phyloP scores from a whole-genome alignment of 2,888 invertebrate species.

The Graphium colonna region DNA sequence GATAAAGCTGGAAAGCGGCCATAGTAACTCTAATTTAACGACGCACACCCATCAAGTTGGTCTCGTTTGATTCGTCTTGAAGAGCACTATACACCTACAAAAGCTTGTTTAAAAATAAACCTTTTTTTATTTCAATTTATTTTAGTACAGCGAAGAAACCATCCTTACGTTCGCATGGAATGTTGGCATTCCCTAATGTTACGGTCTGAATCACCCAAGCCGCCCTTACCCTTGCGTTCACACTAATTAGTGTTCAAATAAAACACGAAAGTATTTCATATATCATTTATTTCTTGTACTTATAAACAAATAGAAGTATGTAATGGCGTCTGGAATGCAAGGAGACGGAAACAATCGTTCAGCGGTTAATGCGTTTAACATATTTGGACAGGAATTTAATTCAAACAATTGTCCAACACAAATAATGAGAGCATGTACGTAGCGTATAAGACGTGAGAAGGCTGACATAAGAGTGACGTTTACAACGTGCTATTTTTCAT shows the following conservation, averaged over 20 bases:
- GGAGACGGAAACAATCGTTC: constrained; percentile 62
- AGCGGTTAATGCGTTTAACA: constrained; percentile 48
- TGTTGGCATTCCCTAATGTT: too few relatives aligned
- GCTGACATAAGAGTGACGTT: neutral
- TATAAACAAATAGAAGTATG: constrained; percentile 47
- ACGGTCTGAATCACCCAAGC: too few relatives aligned
- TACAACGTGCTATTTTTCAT: neutral
- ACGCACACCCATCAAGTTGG: too few relatives aligned
- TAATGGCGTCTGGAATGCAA: constrained; percentile 59
- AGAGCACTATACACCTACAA: too few relatives aligned
- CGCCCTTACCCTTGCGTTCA: too few relatives aligned
- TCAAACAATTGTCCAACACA: neutral
- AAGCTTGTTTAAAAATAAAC: too few relatives aligned
- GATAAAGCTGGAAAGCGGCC: too few relatives aligned
- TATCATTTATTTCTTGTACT: constrained; percentile 70
- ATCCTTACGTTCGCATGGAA: too few relatives aligned
- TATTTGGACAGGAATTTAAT: constrained; percentile 26
- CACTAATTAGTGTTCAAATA: constrained; percentile 28
- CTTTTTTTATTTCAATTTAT: too few relatives aligned
- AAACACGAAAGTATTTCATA: constrained; percentile 42
- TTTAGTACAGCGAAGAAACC: too few relatives aligned
- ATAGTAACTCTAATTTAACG: too few relatives aligned
- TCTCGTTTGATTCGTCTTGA: too few relatives aligned
- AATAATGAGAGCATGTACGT: constrained; percentile 23
- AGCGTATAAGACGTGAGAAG: constrained; percentile 10